Percentiles rank a stretch among this genome's conserved stretches.
Conservation (phyloP, 2,113 vertebrate genomes). For the Grallaria varia region DNA sequence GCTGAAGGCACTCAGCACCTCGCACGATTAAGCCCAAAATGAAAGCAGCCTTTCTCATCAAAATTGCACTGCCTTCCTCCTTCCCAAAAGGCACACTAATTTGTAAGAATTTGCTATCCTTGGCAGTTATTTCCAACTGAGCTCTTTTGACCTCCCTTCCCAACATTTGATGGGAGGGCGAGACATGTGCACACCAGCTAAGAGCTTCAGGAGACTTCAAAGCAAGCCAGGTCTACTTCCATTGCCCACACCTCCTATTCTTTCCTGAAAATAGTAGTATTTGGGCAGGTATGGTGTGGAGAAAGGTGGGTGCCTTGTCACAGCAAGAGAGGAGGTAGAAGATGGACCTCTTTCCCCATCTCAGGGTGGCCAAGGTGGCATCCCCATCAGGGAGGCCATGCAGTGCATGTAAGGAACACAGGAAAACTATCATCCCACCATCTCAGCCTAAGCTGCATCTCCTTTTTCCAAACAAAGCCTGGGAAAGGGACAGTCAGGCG, state of each 20-base stretch:
- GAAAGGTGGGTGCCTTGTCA: neutral
- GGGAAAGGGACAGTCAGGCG: neutral
- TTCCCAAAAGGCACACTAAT: constrained; percentile 9
- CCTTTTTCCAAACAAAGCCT: neutral
- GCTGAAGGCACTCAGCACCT: constrained; percentile 1
- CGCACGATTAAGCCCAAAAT: neutral
- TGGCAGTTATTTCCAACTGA: constrained; percentile 49
- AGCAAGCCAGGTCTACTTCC: neutral
- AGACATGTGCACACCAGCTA: neutral
- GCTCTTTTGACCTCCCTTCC: constrained; percentile 49
- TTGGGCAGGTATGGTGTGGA: neutral
- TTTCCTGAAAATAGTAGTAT: neutral
- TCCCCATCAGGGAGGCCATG: neutral
- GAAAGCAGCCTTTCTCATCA: constrained; percentile 28
- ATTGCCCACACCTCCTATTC: neutral
- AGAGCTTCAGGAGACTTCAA: neutral
- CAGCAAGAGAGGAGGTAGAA: neutral
- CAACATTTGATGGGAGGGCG: neutral
- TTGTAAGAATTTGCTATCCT: constrained; percentile 30
- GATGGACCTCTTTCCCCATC: neutral
- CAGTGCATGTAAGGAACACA: neutral
- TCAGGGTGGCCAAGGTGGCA: neutral
- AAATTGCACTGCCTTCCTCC: constrained; percentile 35
- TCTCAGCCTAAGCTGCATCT: neutral
- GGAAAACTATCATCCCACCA: neutral